Conservation (phyloP, 23 tunicate genomes). For the Aplidium turbinatum region DNA sequence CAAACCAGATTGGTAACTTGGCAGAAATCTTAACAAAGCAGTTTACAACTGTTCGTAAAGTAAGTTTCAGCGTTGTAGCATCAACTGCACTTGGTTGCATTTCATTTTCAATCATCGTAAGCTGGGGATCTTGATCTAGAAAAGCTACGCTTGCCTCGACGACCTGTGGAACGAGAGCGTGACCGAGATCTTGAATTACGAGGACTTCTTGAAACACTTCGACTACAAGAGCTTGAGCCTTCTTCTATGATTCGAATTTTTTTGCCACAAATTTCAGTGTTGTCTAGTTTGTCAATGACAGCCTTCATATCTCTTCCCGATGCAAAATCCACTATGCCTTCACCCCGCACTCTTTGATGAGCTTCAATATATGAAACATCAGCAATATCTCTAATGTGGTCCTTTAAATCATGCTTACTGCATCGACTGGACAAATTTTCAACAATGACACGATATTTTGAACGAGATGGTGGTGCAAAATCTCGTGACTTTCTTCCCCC, state of each 20-base stretch:
- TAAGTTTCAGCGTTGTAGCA: no score
- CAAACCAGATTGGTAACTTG: no score
- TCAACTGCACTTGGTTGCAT: no score
- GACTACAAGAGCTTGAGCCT: conserved; percentile 31
- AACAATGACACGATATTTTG: conserved; percentile 34
- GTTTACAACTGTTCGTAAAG: no score
- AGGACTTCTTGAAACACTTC: conserved; percentile 36
- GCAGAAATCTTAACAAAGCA: no score
- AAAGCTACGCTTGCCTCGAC: conserved; percentile 8
- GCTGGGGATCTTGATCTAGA: conserved; percentile 15
- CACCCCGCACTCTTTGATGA: conserved; percentile 16
- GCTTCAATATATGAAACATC: conserved; percentile 56
- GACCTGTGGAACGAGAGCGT: conserved; percentile 15
- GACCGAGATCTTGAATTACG: neutral
- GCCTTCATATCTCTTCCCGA: conserved; percentile 28
- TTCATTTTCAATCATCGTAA: conserved; percentile 8
- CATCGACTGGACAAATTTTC: conserved; percentile 27
- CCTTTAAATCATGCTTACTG: conserved; percentile 63
- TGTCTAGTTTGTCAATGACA: conserved; percentile 39
- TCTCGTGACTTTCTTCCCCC: conserved; percentile 11
- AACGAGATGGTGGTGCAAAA: conserved; percentile 15
- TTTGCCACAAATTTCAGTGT: conserved; percentile 41
- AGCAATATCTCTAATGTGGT: conserved; percentile 33
- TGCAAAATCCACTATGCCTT: conserved; percentile 31
- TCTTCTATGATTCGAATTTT: conserved; percentile 34